Conservation (phyloP, 30 jellyfish, hydroid and myxozoan genomes). For the Hydra vulgaris region DNA sequence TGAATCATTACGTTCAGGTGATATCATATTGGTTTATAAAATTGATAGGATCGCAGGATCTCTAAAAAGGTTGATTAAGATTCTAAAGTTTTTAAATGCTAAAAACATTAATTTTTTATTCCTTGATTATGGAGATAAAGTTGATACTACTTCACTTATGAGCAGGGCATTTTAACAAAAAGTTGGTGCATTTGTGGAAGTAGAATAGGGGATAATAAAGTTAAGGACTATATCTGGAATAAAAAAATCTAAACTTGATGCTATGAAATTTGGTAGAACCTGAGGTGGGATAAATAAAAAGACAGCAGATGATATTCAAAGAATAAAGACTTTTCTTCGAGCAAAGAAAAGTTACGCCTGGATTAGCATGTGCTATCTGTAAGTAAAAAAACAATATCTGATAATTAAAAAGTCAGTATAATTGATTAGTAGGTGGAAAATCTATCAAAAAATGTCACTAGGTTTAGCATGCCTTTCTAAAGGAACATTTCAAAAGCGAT, state of each 20-base stretch:
- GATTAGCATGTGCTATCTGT: constrained; percentile 2
- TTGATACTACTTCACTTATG: constrained; percentile 3
- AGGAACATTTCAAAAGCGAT: no score
- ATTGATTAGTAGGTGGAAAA: no score
- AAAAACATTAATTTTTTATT: neutral
- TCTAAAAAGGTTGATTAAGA: constrained; percentile 3
- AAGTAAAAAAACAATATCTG: constrained; percentile 2
- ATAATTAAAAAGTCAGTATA: neutral
- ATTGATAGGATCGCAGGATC: constrained; percentile 4
- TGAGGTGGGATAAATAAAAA: neutral
- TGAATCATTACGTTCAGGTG: constrained; percentile 5
- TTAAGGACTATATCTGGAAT: neutral
- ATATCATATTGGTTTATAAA: neutral
- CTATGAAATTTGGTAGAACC: neutral
- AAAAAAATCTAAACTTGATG: constrained; percentile 1
- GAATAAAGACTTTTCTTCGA: constrained; percentile 1
- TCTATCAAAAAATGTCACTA: no score
- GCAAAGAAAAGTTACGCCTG: neutral
- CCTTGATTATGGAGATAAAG: constrained; percentile 1
- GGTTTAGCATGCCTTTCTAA: no score
- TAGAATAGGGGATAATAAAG: neutral
- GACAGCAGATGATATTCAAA: neutral
- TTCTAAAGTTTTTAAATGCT: neutral
- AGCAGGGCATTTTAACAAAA: neutral
- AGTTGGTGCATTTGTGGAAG: neutral